Evolutionary conservation across 2,113 vertebrate genomes (phyloP).

Genomic region (Turdus rufiventris): DNA sequence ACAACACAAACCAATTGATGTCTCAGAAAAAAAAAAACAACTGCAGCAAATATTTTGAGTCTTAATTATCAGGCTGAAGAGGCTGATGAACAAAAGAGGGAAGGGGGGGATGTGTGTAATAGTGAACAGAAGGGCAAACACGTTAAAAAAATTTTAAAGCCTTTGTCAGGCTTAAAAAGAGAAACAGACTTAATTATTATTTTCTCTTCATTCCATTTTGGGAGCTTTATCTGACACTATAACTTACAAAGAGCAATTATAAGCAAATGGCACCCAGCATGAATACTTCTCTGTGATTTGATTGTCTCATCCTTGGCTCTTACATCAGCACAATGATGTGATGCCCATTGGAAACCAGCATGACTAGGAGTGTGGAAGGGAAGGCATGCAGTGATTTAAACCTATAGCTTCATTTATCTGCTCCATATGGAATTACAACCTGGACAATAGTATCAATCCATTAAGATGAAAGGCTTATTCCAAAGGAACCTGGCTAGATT

Average conservation of each 20-base stretch:
- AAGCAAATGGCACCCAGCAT: conserved; percentile 74
- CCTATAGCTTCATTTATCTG: conserved; percentile 51
- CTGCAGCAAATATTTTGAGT: conserved; percentile 54
- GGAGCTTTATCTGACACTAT: conserved; percentile 74
- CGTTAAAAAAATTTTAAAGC: conserved; percentile 1
- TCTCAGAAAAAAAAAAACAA: conserved; percentile 37
- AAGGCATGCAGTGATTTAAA: conserved; percentile 70
- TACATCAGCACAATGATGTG: conserved; percentile 69
- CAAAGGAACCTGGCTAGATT: conserved; percentile 48
- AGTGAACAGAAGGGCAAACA: conserved; percentile 6
- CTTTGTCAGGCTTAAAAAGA: conserved; percentile 63
- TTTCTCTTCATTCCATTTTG: conserved; percentile 69
- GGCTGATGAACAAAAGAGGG: conserved; percentile 54
- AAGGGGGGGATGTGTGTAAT: not conserved
- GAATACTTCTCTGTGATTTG: conserved; percentile 69
- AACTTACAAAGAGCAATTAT: conserved; percentile 76
- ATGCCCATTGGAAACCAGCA: conserved; percentile 63
- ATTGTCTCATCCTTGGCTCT: conserved; percentile 67
- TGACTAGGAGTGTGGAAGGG: conserved; percentile 26
- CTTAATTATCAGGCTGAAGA: conserved; percentile 46
- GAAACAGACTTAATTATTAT: conserved; percentile 69
- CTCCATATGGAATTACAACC: conserved; percentile 56
- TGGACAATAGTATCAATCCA: conserved; percentile 55
- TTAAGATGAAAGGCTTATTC: conserved; percentile 63
- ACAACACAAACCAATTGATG: conserved; percentile 53